These are phyloP conservation scores for Panagrolaimus sp. DNA, from an alignment of 1,140 invertebrate genomes.

Conservation along the genomic window DNA sequence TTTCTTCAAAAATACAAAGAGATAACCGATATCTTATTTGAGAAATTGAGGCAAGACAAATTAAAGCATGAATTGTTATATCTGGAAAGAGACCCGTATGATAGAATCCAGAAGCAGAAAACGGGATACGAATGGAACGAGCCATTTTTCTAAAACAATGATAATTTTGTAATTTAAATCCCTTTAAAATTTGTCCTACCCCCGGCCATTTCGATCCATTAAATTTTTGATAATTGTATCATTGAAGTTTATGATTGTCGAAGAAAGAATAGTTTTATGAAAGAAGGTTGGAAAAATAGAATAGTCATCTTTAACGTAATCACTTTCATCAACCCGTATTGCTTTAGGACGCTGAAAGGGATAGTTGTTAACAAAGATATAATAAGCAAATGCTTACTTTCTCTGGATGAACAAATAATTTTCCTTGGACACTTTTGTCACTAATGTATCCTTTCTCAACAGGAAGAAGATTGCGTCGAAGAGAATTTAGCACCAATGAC, in stretches of 20 bases:
- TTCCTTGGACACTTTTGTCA: conserved; percentile 63
- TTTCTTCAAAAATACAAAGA: conserved; percentile 74
- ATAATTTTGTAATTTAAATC: background rate
- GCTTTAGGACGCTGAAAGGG: conserved; percentile 61
- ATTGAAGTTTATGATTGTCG: conserved; percentile 64
- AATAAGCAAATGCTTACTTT: conserved; percentile 64
- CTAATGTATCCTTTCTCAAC: no score
- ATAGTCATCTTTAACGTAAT: conserved; percentile 59
- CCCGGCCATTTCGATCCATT: background rate
- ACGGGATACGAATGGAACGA: background rate
- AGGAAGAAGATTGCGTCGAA: no score
- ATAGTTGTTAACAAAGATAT: background rate
- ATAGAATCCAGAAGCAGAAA: conserved; percentile 71
- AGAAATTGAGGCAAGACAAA: conserved; percentile 83
- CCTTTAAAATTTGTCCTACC: background rate
- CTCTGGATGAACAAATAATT: conserved; percentile 79
- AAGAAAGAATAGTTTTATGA: conserved; percentile 58
- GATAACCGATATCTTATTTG: conserved; percentile 90
- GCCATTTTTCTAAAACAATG: background rate
- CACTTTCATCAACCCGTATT: conserved; percentile 86
- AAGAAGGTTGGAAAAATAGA: background rate
- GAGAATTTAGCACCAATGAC: background rate
- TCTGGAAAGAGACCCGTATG: conserved; percentile 92
- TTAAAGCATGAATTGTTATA: conserved; percentile 83
- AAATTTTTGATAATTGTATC: background rate